A percentile compares a stretch with the other conserved stretches of the same genome.
Evolutionary conservation across 1,140 invertebrate genomes (phyloP).

Genomic region (Neodiprion virginianus): DNA sequence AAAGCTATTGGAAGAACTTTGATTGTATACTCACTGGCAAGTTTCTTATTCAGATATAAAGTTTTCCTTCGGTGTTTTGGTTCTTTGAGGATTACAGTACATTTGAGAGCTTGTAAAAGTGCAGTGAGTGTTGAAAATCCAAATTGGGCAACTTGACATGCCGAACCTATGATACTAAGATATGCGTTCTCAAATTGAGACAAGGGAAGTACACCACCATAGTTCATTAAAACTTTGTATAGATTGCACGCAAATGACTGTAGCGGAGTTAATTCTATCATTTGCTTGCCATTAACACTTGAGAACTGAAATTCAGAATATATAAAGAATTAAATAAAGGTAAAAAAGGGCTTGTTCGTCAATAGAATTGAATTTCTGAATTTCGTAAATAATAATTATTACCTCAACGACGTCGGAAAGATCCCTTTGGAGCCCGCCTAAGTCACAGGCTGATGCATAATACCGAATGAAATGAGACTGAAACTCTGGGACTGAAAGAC

Average conservation of each 20-base stretch:
- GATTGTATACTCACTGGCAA: slow-evolving; percentile 44
- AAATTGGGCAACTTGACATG: slow-evolving; percentile 64
- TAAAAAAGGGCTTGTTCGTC: slow-evolving; percentile 10
- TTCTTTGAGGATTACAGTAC: slow-evolving; percentile 62
- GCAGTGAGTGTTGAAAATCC: slow-evolving; percentile 62
- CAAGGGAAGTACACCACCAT: slow-evolving; percentile 62
- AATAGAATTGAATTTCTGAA: slow-evolving; percentile 12
- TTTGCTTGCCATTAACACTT: slow-evolving; percentile 46
- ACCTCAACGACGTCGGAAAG: slow-evolving; percentile 63
- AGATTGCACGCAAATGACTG: slow-evolving; percentile 68
- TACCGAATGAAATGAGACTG: slow-evolving; percentile 56
- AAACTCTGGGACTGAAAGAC: slow-evolving; percentile 61
- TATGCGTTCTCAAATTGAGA: slow-evolving; percentile 66
- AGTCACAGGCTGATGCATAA: slow-evolving; percentile 58
- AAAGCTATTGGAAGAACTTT: not conserved
- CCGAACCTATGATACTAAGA: slow-evolving; percentile 61
- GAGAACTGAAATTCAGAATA: slow-evolving; percentile 42
- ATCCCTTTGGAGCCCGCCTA: slow-evolving; percentile 61
- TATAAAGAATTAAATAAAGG: slow-evolving; percentile 26
- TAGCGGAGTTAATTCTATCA: slow-evolving; percentile 64
- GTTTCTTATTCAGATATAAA: slow-evolving; percentile 57
- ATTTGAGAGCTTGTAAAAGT: slow-evolving; percentile 66
- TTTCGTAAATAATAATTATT: slow-evolving; percentile 22
- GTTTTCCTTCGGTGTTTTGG: slow-evolving; percentile 52
- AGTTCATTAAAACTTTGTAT: slow-evolving; percentile 63